Evolutionary conservation across 2,797 vertebrate genomes (phyloP).

Genomic region (Myotis pilosus): DNA sequence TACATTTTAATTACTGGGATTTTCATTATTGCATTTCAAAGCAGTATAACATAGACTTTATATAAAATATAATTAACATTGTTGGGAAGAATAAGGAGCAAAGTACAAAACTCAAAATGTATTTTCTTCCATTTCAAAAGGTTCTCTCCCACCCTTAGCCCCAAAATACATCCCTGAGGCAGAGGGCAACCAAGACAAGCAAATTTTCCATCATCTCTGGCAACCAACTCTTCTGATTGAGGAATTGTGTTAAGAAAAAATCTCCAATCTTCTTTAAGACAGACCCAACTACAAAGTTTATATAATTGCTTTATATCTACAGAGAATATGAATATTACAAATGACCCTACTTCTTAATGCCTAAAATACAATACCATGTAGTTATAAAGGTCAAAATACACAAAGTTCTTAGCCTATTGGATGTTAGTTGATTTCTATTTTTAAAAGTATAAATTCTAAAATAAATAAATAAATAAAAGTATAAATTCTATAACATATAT

Average conservation of each 20-base stretch:
- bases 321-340: neutral
- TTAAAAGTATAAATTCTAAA: slow-evolving; percentile 27
- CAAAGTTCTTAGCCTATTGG: neutral
- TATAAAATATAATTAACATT: slow-evolving; percentile 35
- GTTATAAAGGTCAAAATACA: slow-evolving; percentile 52
- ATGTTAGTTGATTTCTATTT: slow-evolving; percentile 22
- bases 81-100: neutral
- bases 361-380: slow-evolving; percentile 34
- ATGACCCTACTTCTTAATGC: neutral
- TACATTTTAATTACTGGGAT: slow-evolving; percentile 41
- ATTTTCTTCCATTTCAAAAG: slow-evolving; percentile 19
- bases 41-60: slow-evolving; percentile 30
- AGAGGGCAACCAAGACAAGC: neutral
- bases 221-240: neutral
- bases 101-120: slow-evolving; percentile 38
- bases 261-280: neutral
- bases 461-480: neutral
- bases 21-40: slow-evolving; percentile 57
- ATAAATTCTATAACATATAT: slow-evolving; percentile 38
- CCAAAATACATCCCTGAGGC: neutral
- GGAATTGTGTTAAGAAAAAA: neutral
- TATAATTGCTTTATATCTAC: neutral
- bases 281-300: slow-evolving; percentile 6
- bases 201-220: neutral
- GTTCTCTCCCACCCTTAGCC: neutral